Conservation (phyloP, 2,888 invertebrate species). For the Polylopha cassiicola region DNA sequence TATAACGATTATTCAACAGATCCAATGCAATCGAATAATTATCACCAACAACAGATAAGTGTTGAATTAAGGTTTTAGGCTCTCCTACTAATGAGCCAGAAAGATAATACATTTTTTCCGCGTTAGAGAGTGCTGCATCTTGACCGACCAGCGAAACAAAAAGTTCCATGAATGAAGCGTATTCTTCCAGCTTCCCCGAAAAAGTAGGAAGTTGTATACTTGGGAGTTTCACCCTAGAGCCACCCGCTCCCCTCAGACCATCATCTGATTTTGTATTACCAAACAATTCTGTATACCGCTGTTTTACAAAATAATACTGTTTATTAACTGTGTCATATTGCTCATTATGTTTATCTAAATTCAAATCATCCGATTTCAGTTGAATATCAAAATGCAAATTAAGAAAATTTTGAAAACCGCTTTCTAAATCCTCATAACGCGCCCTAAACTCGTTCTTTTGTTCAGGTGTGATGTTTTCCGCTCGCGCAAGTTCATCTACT, state of each 20-base stretch:
- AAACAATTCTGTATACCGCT: background rate
- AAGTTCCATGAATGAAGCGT: background rate
- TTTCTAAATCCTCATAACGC: background rate
- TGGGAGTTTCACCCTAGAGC: background rate
- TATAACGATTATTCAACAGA: background rate
- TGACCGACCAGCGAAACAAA: background rate
- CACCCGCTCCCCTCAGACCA: too few species aligned
- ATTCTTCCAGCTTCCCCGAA: background rate
- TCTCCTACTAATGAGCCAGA: background rate
- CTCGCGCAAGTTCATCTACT: background rate
- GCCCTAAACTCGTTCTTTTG: background rate
- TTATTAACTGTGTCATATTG: background rate
- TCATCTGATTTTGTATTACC: background rate
- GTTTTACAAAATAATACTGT: background rate
- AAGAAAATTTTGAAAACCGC: background rate
- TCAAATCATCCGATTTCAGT: background rate
- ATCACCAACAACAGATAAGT: background rate
- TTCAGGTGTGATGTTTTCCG: background rate
- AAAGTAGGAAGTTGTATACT: background rate
- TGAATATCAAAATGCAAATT: background rate
- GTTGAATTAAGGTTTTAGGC: background rate
- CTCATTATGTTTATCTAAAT: background rate
- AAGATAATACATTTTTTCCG: background rate
- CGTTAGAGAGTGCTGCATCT: background rate
- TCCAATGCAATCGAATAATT: background rate